Evolutionary conservation across 1,140 invertebrate species (phyloP).

Genomic region (Papilio glaucus): DNA sequence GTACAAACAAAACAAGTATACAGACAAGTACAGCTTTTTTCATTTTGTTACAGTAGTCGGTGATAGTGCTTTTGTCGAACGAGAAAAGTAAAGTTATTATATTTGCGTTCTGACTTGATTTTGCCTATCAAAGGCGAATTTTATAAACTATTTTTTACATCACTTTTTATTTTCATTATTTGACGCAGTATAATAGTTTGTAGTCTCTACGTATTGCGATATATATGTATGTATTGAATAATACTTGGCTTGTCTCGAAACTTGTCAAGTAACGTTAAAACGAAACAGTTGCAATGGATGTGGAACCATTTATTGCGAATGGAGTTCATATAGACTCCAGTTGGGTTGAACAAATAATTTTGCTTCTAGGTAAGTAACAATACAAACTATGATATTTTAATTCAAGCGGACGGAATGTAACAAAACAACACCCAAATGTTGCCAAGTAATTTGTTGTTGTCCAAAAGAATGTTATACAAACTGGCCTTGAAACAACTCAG

Average conservation of each 20-base stretch:
- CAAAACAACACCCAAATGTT: background rate
- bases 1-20: no score
- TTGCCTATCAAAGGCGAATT: no score
- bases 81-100: background rate
- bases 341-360: slow-evolving; percentile 58
- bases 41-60: no score
- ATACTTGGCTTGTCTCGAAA: background rate
- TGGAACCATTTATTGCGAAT: slow-evolving; percentile 42
- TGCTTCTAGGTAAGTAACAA: slow-evolving; percentile 57
- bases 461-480: background rate
- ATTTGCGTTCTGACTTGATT: background rate
- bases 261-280: background rate
- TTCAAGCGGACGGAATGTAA: background rate
- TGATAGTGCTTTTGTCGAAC: no score
- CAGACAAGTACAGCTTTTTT: no score
- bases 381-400: slow-evolving; percentile 1
- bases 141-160: background rate
- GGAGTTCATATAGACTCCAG: slow-evolving; percentile 49
- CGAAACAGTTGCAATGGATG: slow-evolving; percentile 45
- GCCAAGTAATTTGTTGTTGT: background rate
- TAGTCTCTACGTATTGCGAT: background rate
- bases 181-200: background rate
- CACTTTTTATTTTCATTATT: background rate
- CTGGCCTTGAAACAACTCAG: background rate
- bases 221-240: background rate